Base-by-base conservation (phyloP, 2,797 vertebrate genomes). In the Diplodus puntazzo region DNA sequence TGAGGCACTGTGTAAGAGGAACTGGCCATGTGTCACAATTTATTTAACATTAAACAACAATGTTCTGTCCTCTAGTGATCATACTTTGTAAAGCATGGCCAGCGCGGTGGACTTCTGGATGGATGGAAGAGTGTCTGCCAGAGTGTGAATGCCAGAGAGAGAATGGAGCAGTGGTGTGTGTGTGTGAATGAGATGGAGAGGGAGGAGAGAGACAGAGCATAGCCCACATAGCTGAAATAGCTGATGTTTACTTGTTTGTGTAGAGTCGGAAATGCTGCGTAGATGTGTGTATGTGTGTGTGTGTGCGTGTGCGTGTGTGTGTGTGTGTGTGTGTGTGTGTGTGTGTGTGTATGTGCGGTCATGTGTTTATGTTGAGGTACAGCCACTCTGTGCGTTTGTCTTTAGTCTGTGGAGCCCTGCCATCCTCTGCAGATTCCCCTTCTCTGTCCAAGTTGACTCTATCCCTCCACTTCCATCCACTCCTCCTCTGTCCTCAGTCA, bases 191-290 rank as follows among this genome's bases (percentile, higher is more conserved):
- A 50, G 43, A 71, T 14, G 34, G 50, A 72, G 57, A 73, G 64
- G 30, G 39, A 61, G 72, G 42, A 54, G 68, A 64, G 39, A 23
- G 13, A 39, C 21, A 34, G 57, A 77, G 72, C 75, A 87, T 77
- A 68, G 72, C 73, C 46, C 10, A 54, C 81, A 86, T 80, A 80
- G 75, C 17, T 86, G 63, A 81, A 81, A 86, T 81, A 62, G 49
- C 75, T 81, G 69, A 61, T 77, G 81, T 57, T 72, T 62, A 64
- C 65, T 69, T 82, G 85, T 85, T 81, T 89, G 76, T 85, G 75
- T 62, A 63, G 34, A 10, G 78, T 62, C 17, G 49, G 66, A 83
- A 83, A 77, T 11, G 20, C 57, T 75, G 58, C 62, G 18, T 23
- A 65, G 68, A 45, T 65, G 61, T 58, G 45, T 30, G 58, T n/a